Percentiles rank a stretch among this genome's conserved stretches.
These are phyloP conservation scores for Drosophila neocordata DNA, from an alignment of 1,140 invertebrate species.

Conservation along the genomic window DNA sequence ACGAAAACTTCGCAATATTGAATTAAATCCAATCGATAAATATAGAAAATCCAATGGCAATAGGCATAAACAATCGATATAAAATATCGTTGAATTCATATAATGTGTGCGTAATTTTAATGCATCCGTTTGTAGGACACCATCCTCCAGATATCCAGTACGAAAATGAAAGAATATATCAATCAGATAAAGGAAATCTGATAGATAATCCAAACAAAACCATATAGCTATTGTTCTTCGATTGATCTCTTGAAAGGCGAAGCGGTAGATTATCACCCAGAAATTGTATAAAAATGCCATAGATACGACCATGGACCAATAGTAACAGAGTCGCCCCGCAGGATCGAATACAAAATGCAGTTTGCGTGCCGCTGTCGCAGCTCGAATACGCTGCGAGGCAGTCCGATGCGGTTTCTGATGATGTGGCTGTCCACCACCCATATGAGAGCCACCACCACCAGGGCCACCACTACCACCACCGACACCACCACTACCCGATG, in stretches of 20 bases:
- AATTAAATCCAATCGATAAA: conserved; percentile 98
- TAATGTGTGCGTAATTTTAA: conserved; percentile 97
- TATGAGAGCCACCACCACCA: conserved; percentile 22
- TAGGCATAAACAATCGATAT: conserved; percentile 98
- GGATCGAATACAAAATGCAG: conserved; percentile 97
- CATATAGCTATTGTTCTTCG: conserved; percentile 95
- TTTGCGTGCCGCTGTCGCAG: conserved; percentile 83
- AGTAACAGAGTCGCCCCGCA: conserved; percentile 95
- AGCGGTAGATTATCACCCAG: conserved; percentile 99
- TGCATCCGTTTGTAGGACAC: conserved; percentile 97
- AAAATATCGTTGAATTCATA: conserved; percentile 99
- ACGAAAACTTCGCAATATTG: conserved; percentile 97
- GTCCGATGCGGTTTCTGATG: conserved; percentile 76
- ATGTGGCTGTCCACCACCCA: conserved; percentile 41
- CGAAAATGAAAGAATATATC: conserved; percentile 99
- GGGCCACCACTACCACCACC: conserved; percentile 34
- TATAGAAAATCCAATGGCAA: conserved; percentile 99
- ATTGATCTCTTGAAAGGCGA: conserved; percentile 97
- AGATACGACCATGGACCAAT: conserved; percentile 98
- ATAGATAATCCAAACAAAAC: conserved; percentile 98
- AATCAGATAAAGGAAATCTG: conserved; percentile 97
- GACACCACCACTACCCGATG: conserved; percentile 21
- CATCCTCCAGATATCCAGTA: conserved; percentile 97
- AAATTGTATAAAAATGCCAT: conserved; percentile 99
- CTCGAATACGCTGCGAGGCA: conserved; percentile 76